These are phyloP conservation scores for Lasioglossum villosulum DNA, from an alignment of 2,888 invertebrate genomes.

Conservation along the genomic window DNA sequence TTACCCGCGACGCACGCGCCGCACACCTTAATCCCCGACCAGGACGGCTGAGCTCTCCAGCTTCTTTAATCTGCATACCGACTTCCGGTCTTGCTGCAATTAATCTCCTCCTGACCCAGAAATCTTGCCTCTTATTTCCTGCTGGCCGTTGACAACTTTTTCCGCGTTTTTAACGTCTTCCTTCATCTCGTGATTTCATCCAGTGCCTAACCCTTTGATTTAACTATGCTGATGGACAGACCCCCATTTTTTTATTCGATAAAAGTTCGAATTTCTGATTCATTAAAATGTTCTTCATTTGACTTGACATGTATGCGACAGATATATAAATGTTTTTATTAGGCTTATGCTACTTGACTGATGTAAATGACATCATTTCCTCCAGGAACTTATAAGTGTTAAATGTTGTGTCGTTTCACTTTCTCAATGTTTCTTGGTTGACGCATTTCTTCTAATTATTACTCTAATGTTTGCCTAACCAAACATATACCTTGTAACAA, in stretches of 20 bases:
- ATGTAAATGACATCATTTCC: neutral
- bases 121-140: neutral
- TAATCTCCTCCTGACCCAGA: conserved; percentile 31
- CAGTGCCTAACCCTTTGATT: neutral
- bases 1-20: conserved; percentile 26
- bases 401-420: too few relatives aligned
- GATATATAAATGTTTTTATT: too few relatives aligned
- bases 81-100: conserved; percentile 43
- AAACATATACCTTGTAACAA: too few relatives aligned
- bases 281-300: too few relatives aligned
- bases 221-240: neutral
- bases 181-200: neutral
- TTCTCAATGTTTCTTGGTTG: neutral
- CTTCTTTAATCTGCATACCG: conserved; percentile 45
- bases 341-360: neutral
- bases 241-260: neutral
- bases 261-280: neutral
- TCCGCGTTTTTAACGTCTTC: neutral
- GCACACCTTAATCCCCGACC: conserved; percentile 60
- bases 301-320: too few relatives aligned
- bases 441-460: neutral
- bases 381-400: too few relatives aligned
- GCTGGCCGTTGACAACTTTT: neutral
- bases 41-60: conserved; percentile 43
- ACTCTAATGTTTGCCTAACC: neutral